Evolutionary conservation across 1,140 invertebrate species (phyloP).

Genomic region (Drosophila novamexicana): DNA sequence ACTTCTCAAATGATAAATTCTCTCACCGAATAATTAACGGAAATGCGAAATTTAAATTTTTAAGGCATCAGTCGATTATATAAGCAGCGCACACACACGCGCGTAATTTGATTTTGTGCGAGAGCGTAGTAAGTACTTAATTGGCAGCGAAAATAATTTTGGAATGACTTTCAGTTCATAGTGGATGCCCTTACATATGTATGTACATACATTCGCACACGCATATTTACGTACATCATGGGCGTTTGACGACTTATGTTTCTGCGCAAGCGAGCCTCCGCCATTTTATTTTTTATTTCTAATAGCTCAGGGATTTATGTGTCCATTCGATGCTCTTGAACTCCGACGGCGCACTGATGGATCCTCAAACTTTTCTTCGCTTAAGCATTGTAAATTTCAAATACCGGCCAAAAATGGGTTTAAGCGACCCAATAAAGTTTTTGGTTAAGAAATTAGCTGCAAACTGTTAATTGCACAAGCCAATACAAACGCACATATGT

Average conservation of each 20-base stretch:
- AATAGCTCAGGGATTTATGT: constrained; percentile 22
- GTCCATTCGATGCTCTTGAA: constrained; percentile 56
- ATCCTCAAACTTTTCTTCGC: constrained; percentile 18
- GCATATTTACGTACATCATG: constrained; percentile 66
- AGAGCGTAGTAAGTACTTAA: constrained; percentile 20
- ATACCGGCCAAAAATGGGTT: constrained; percentile 48
- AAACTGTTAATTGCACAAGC: constrained; percentile 61
- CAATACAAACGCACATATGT: constrained; percentile 56
- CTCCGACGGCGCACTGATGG: constrained; percentile 46
- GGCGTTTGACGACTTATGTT: constrained; percentile 76
- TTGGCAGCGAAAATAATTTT: constrained; percentile 23
- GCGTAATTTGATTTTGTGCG: constrained; percentile 24
- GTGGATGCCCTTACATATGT: background rate
- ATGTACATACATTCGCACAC: background rate
- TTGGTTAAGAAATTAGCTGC: constrained; percentile 67
- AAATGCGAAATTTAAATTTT: constrained; percentile 69
- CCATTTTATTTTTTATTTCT: constrained; percentile 49
- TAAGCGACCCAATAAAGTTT: constrained; percentile 58
- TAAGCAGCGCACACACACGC: constrained; percentile 43
- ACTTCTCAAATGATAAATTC: constrained; percentile 20
- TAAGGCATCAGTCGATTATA: constrained; percentile 54
- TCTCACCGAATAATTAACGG: constrained; percentile 68
- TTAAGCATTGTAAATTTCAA: constrained; percentile 34
- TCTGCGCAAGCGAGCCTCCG: constrained; percentile 71
- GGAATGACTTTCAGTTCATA: constrained; percentile 38